Conservation (phyloP, 2,888 invertebrate genomes). For the Lacanobia wlatinum region DNA sequence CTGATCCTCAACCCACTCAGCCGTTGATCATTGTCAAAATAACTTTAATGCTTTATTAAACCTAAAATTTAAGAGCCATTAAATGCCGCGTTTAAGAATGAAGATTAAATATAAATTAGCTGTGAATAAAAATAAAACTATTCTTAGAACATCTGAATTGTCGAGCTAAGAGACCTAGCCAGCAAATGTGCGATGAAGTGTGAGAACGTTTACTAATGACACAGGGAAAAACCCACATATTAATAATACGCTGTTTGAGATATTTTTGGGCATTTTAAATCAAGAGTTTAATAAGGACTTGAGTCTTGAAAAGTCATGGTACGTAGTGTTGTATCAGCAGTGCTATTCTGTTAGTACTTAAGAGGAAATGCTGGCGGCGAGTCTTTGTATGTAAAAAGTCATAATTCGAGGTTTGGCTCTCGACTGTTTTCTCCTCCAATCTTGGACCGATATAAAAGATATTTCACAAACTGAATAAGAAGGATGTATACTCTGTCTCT, state of each 20-base stretch:
- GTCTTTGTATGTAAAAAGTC: no score
- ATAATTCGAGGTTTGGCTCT: no score
- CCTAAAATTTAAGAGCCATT: slow-evolving; percentile 24
- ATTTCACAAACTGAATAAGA: no score
- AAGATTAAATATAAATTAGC: slow-evolving; percentile 32
- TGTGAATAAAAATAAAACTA: slow-evolving; percentile 25
- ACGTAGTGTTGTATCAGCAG: background rate
- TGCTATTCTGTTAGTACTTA: no score
- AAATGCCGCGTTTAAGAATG: slow-evolving; percentile 7
- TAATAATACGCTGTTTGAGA: slow-evolving; percentile 34
- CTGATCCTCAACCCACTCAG: slow-evolving; percentile 29
- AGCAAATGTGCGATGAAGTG: slow-evolving; percentile 52
- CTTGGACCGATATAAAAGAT: no score
- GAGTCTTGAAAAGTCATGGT: slow-evolving; percentile 5
- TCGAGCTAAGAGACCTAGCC: slow-evolving; percentile 23
- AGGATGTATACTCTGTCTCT: no score
- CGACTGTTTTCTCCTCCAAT: no score
- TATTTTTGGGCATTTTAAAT: slow-evolving; percentile 25
- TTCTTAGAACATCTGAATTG: slow-evolving; percentile 41
- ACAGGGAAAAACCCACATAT: slow-evolving; percentile 27
- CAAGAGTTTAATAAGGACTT: slow-evolving; percentile 20
- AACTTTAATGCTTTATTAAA: slow-evolving; percentile 34
- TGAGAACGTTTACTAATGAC: slow-evolving; percentile 53
- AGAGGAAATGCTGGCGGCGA: no score
- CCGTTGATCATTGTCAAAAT: slow-evolving; percentile 8